Conservation (phyloP, 2,113 vertebrate species). For the Chaenocephalus aceratus region DNA sequence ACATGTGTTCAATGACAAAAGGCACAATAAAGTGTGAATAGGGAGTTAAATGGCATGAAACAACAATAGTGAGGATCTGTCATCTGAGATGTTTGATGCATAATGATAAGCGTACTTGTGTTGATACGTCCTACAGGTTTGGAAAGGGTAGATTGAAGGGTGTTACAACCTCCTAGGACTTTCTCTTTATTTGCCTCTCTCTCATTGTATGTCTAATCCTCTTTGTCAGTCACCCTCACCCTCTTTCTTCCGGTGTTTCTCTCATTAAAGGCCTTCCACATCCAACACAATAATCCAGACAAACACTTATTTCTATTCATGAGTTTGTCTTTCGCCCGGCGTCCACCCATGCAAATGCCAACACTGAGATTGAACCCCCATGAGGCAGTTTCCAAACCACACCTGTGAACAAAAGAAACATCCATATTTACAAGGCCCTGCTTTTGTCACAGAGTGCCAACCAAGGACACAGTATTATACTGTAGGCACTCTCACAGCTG, state of each 20-base stretch:
- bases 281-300: conserved; percentile 58
- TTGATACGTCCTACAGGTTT: conserved; percentile 33
- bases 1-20: conserved; percentile 3
- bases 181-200: conserved; percentile 14
- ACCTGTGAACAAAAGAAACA: conserved; percentile 55
- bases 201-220: conserved; percentile 20
- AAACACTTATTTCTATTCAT: conserved; percentile 76
- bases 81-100: conserved; percentile 22
- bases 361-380: conserved; percentile 35
- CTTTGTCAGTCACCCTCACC: conserved; percentile 14
- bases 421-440: conserved; percentile 50
- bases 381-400: conserved; percentile 34
- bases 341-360: conserved; percentile 59
- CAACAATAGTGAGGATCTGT: conserved; percentile 7
- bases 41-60: background rate
- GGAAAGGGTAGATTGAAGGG: conserved; percentile 7
- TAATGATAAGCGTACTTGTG: conserved; percentile 23
- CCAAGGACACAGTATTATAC: conserved; percentile 9
- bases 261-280: conserved; percentile 56
- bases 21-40: background rate
- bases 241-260: conserved; percentile 29
- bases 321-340: conserved; percentile 55
- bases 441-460: conserved; percentile 36
- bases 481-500: conserved; percentile 14
- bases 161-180: conserved; percentile 19